A percentile compares a stretch with the other conserved stretches of the same genome.
These are phyloP conservation scores for Zootermopsis nevadensis DNA, from an alignment of 2,888 invertebrate genomes.

Conservation along the genomic window DNA sequence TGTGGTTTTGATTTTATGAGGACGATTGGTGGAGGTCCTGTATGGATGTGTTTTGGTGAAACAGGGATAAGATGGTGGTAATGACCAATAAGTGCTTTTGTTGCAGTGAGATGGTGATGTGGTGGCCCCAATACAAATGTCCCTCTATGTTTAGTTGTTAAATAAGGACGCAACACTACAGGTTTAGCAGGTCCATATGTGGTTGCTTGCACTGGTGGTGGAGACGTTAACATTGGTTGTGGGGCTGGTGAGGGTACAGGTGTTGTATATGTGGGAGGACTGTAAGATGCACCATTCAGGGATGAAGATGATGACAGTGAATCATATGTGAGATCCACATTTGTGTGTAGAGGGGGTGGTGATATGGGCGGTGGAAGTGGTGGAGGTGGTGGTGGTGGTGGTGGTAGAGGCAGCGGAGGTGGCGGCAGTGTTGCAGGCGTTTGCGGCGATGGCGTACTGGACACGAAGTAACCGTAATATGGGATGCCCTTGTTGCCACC, in stretches of 20 bases:
- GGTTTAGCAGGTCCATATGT: constrained; percentile 52
- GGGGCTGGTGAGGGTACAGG: not conserved
- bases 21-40: not conserved
- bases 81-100: not conserved
- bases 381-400: not conserved
- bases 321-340: constrained; percentile 44
- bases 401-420: not conserved
- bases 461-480: constrained; percentile 21
- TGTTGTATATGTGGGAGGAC: not conserved
- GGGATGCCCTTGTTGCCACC: not conserved
- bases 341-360: not conserved
- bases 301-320: constrained; percentile 21
- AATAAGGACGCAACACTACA: constrained; percentile 1
- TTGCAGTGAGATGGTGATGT: constrained; percentile 21
- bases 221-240: constrained; percentile 5
- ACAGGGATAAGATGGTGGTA: constrained; percentile 22
- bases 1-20: constrained; percentile 23
- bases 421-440: not conserved
- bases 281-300: not conserved
- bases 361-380: not conserved
- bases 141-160: not conserved
- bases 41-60: not conserved
- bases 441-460: not conserved
- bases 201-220: constrained; percentile 48
- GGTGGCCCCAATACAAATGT: not conserved